These are phyloP conservation scores for Aptenodytes patagonicus DNA, from an alignment of 2,113 vertebrate species.

Conservation along the genomic window DNA sequence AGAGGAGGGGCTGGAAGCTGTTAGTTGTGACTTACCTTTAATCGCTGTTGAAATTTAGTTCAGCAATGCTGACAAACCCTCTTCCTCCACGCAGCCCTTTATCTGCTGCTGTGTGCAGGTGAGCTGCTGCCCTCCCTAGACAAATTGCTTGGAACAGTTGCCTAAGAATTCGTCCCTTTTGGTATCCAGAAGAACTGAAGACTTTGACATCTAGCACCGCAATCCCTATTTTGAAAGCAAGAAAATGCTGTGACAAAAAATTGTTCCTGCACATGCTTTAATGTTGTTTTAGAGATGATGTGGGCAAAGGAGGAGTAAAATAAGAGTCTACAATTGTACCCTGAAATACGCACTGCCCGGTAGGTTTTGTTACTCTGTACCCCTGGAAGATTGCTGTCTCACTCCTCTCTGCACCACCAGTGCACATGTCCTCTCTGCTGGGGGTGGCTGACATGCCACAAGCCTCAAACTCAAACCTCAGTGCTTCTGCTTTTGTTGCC, in stretches of 20 bases:
- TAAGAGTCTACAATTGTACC: background rate
- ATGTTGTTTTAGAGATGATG: background rate
- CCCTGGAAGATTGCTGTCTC: background rate
- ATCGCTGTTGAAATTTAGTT: background rate
- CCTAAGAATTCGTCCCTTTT: accelerated
- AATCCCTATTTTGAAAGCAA: background rate
- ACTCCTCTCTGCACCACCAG: background rate
- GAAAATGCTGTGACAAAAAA: background rate
- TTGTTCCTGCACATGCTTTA: background rate
- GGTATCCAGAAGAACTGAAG: background rate
- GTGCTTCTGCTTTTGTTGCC: background rate
- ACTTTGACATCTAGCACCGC: background rate
- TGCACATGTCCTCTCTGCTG: accelerated
- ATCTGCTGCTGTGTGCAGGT: background rate
- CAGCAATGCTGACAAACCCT: background rate
- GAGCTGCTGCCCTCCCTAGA: background rate
- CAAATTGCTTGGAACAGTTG: background rate
- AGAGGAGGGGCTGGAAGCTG: background rate
- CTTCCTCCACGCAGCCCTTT: background rate
- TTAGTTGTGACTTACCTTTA: background rate
- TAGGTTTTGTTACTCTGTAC: background rate
- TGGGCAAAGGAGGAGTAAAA: background rate
- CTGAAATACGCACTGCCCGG: background rate
- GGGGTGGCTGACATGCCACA: background rate
- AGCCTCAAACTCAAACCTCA: background rate